A percentile compares a stretch with the other conserved stretches of the same genome.
These are phyloP conservation scores for Chloropsis cyanopogon DNA, from an alignment of 2,113 vertebrate genomes.

Conservation along the genomic window DNA sequence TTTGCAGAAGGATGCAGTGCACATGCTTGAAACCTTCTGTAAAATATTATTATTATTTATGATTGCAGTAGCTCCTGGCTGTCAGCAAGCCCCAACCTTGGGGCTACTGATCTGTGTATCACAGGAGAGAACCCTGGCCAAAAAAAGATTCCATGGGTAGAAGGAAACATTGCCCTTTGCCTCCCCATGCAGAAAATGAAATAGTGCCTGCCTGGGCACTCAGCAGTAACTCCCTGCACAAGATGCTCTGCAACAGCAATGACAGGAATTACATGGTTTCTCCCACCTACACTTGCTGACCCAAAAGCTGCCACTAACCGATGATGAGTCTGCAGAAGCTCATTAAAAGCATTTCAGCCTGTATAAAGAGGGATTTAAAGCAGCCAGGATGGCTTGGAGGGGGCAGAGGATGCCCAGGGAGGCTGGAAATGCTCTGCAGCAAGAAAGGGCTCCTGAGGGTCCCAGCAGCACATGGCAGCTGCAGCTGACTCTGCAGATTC, in stretches of 20 bases:
- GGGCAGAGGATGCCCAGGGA: neutral
- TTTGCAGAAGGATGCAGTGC: constrained; percentile 11
- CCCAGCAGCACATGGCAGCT: neutral
- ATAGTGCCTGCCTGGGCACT: neutral
- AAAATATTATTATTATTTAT: constrained; percentile 15
- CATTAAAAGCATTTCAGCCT: neutral
- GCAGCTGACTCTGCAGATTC: neutral
- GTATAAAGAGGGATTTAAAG: neutral
- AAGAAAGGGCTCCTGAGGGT: neutral
- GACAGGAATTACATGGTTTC: neutral
- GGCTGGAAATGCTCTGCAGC: neutral
- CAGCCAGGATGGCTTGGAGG: neutral
- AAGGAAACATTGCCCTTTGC: neutral
- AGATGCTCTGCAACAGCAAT: neutral
- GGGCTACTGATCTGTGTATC: neutral
- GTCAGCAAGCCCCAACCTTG: neutral
- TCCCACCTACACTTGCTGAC: neutral
- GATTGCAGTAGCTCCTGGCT: neutral
- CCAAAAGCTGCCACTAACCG: neutral
- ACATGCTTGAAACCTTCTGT: neutral
- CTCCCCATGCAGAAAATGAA: neutral
- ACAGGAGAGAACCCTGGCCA: neutral
- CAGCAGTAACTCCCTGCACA: neutral
- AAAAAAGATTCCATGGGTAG: neutral
- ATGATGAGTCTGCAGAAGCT: neutral